Base-by-base conservation (phyloP, 2,113 vertebrate species). In the Eptatretus burgeri region DNA sequence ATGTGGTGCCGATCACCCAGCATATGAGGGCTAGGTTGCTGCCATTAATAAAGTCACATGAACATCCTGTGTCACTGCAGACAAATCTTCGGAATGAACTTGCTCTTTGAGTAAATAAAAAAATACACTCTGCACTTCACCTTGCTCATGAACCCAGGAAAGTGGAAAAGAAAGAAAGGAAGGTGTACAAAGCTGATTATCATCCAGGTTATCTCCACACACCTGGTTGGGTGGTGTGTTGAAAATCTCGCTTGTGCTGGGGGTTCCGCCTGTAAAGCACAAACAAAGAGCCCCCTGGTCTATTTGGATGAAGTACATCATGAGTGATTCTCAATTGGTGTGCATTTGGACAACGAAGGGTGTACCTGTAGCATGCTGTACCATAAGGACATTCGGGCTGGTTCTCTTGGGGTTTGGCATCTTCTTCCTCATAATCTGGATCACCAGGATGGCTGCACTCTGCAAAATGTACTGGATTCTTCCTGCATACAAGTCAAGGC, bases 141-240 rank as follows among this genome's bases (percentile, higher is more conserved):
- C 27, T 41, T 41, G 27, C 27, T 41, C 3, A 41, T 41, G 7
- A 41, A 41, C 7, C 27, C 27, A 41, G 7, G 27, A 3, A 41
- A 41, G 27, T 41, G 27, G 27, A 41, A 41, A 41, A 41, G 27
- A 41, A 41, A 5, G 7, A 41, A 41, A 5, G 27, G 27, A 41
- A 41, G 27, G 27, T 41, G 27, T 41, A 41, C 27, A 41, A 41
- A 41, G 27, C 27, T 41, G 27, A 5, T 41, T 41, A 41, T 41
- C 27, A 41, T 41, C 7, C 27, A 41, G 27, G 7, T 41, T 3
- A 5, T 41, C 3, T 41, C 27, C 27, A 41, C 27, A 41, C 27
- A 60, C 56, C 56, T 60, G 56, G 56, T n/a, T n/a, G 56, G 20
- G n/a, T 60, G 10, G 56, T 60, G 56, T 60, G 56, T n/a, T 60